Conservation (phyloP, 2,113 vertebrate genomes). For the Promerops cafer region DNA sequence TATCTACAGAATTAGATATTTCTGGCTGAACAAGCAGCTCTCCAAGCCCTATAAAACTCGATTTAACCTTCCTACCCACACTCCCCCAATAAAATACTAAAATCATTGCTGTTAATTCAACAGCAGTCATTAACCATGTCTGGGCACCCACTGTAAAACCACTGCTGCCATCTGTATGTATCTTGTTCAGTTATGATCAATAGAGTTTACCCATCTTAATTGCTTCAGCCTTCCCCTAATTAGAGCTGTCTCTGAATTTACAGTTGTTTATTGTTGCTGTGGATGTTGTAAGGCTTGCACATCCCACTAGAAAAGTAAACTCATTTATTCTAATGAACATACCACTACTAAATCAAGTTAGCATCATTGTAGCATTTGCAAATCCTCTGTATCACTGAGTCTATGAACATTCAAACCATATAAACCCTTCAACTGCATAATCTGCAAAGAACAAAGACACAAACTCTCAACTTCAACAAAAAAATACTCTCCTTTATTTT, state of each 20-base stretch:
- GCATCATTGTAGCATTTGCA: not conserved
- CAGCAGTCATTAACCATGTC: not conserved
- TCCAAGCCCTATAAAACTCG: not conserved
- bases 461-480: not conserved
- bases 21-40: not conserved
- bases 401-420: not conserved
- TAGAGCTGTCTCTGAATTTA: not conserved
- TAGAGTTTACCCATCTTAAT: not conserved
- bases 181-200: not conserved
- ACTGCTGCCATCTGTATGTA: not conserved
- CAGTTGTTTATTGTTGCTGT: not conserved
- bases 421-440: not conserved
- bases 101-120: not conserved
- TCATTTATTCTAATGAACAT: not conserved
- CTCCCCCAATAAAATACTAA: not conserved
- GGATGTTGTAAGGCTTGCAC: not conserved
- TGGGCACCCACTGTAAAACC: not conserved
- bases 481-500: not conserved
- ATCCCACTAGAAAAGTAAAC: not conserved
- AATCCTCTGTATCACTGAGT: not conserved
- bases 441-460: not conserved
- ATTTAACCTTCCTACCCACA: not conserved
- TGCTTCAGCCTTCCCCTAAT: not conserved
- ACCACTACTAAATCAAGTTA: not conserved
- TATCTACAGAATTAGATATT: not conserved